Evolutionary conservation across 1,140 invertebrate species (phyloP).

Genomic region (Parapsyche elsis): DNA sequence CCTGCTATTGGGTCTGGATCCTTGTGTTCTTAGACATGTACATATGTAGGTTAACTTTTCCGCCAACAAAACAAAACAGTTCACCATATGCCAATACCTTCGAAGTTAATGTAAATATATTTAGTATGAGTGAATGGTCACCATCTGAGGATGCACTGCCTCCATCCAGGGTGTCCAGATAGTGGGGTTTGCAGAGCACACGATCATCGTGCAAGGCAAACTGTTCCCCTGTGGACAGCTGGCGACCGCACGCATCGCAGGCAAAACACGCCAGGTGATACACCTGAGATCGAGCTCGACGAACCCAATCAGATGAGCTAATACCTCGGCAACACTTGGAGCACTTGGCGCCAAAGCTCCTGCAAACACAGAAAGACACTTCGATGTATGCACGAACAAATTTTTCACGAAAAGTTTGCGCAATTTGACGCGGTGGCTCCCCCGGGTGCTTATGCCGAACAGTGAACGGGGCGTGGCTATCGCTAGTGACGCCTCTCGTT

Average conservation of each 20-base stretch:
- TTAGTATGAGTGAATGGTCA: slow-evolving; percentile 62
- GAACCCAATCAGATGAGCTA: slow-evolving; percentile 95
- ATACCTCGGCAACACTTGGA: slow-evolving; percentile 94
- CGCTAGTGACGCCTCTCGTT: too few relatives aligned
- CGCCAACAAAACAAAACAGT: too few relatives aligned
- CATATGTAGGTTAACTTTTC: too few relatives aligned
- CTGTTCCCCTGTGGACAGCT: slow-evolving; percentile 96
- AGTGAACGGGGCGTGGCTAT: too few relatives aligned
- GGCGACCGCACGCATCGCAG: slow-evolving; percentile 96
- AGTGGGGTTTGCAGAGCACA: slow-evolving; percentile 96
- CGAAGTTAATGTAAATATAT: too few relatives aligned
- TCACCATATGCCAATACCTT: too few relatives aligned
- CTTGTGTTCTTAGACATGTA: too few relatives aligned
- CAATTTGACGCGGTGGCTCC: too few relatives aligned
- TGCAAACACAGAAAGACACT: slow-evolving; percentile 65
- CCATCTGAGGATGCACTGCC: slow-evolving; percentile 89
- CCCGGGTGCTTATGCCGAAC: too few relatives aligned
- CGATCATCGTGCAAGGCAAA: slow-evolving; percentile 94
- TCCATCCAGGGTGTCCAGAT: slow-evolving; percentile 92
- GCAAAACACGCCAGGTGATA: slow-evolving; percentile 99
- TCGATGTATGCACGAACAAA: slow-evolving; percentile 36
- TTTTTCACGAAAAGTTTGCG: slow-evolving; percentile 37
- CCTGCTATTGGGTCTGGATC: too few relatives aligned
- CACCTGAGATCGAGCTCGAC: slow-evolving; percentile 91
- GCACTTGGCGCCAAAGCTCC: slow-evolving; percentile 96